Evolutionary conservation across 2,113 vertebrate species (phyloP), one percentile per base, ranked within the genome.

Genomic region (Telmatochromis sp.): DNA sequence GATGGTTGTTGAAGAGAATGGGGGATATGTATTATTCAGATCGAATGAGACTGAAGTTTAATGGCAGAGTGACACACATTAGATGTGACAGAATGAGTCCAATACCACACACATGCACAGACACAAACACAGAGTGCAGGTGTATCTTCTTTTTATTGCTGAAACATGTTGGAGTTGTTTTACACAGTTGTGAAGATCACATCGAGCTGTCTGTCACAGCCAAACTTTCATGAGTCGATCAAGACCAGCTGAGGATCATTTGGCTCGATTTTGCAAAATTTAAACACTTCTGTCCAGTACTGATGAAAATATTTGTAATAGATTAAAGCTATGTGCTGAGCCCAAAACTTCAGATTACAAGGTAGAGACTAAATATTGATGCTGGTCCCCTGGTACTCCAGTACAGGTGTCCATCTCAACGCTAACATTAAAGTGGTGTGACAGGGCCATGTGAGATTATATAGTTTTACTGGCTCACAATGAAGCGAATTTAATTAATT

Each of bases 31-130:
- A 89, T 92, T 47, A 92, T 91, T 88, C 78, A 92, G 26, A 50
- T 55, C 2, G 19, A 73, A 83, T 57, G 47, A 21, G 45, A 81
- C 4, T 35, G 63, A 83, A 82, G 75, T 87, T 89, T 87, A 84
- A 86, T 84, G 80, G 80, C 40, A 68, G 84, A 57, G 80, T 21
- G 85, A 87, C 85, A 87, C 31, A 80, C 86, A 87, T 1, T 12
- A 73, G 87, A 86, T 33, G 86, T 84, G 91, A 92, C 89, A 87
- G 91, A 92, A 92, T 89, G 89, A 89, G 89, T 86, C 23, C 91
- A 92, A 23, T 54, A 68, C 45, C 81, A 51, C 28, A 47, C 73
- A 79, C 45, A 51, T 17, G 17, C 73, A 33, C 45, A 51, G 14
- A 55, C 50, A 31, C 28, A 85, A 15, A 37, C 33, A 42, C n/a